A percentile compares a stretch with the other conserved stretches of the same genome.
These are phyloP conservation scores for Mayetiola destructor DNA, from an alignment of 2,888 invertebrate genomes.

Conservation along the genomic window DNA sequence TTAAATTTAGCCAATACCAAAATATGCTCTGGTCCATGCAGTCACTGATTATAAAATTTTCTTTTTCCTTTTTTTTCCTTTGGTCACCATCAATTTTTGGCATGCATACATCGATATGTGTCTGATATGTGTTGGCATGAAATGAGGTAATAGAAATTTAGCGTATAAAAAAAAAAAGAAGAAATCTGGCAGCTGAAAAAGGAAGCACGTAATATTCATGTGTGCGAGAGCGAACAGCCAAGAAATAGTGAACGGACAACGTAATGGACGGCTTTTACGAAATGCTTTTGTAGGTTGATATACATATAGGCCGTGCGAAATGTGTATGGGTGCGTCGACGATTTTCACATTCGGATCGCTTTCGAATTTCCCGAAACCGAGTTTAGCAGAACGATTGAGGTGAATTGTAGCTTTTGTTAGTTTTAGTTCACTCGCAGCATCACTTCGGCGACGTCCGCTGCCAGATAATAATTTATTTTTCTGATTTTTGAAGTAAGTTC, in stretches of 20 bases:
- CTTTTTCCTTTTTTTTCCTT: not conserved
- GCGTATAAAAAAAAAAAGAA: not conserved
- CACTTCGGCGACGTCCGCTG: slow-evolving; percentile 38
- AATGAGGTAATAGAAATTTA: not conserved
- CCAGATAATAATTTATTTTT: slow-evolving; percentile 35
- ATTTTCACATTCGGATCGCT: not conserved
- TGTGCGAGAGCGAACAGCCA: not conserved
- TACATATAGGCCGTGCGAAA: not conserved
- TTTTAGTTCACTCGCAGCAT: slow-evolving; percentile 39
- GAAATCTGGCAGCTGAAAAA: not conserved
- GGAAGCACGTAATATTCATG: not conserved
- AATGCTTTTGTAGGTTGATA: too few relatives aligned
- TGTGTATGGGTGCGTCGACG: not conserved
- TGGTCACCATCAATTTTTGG: not conserved
- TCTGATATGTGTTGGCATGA: not conserved
- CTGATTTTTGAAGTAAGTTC: slow-evolving; percentile 36
- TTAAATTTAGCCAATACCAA: slow-evolving; percentile 1
- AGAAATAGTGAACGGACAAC: not conserved
- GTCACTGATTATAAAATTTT: not conserved
- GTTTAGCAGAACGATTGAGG: not conserved
- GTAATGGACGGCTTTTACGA: not conserved
- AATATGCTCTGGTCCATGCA: not conserved
- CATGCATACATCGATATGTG: not conserved
- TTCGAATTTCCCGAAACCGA: slow-evolving; percentile 1
- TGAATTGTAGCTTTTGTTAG: slow-evolving; percentile 18